Evolutionary conservation across 2,113 vertebrate species (phyloP), one percentile per base, ranked within the genome.

Genomic region (Cavia porcellus): DNA sequence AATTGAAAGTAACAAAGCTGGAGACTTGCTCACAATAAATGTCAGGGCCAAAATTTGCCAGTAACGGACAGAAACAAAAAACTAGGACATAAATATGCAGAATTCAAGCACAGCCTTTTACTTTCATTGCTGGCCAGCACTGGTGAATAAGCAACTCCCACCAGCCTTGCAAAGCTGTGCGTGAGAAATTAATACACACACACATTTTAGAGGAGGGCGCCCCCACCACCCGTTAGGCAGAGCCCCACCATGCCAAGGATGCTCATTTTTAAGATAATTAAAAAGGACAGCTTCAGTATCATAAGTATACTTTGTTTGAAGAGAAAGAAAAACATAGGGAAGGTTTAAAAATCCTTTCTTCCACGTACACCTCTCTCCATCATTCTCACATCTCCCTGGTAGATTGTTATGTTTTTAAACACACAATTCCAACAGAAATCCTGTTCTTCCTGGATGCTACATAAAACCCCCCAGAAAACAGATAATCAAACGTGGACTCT

Each of bases 161-260:
- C 5, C 20, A 0, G 9, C 12, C 0, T 7, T 3, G 1, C 5
- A 4, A 3, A 1, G 64, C 30, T 0, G 0, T 6, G 28, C 11
- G 0, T 12, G 42, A 14, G 6, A n/a, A 22, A 30, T 61, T 35
- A 5, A 2, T 32, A 35, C 61, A 12, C 0, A 20, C 0, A 32
- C 2, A 0, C 0, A 0, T 3, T 19, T 19, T 17, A 2, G 0
- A 11, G 87, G 45, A 30, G 20, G 14, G n/a, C 0, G 38, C 52
- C 10, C 0, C 0, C 0, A 6, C 6, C 55, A 12, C 9, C 66
- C 3, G 1, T 8, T 25, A 13, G 12, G 4, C 30, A 28, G 57
- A 35, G 80, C 66, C 64, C 10, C 10, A 2, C 59, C 3, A 0
- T 0, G 14, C 38, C 88, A 30, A 38, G 30, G 13, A 14, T 1